These are phyloP conservation scores for Decapterus maruadsi DNA, from an alignment of 2,797 vertebrate species.

Conservation along the genomic window DNA sequence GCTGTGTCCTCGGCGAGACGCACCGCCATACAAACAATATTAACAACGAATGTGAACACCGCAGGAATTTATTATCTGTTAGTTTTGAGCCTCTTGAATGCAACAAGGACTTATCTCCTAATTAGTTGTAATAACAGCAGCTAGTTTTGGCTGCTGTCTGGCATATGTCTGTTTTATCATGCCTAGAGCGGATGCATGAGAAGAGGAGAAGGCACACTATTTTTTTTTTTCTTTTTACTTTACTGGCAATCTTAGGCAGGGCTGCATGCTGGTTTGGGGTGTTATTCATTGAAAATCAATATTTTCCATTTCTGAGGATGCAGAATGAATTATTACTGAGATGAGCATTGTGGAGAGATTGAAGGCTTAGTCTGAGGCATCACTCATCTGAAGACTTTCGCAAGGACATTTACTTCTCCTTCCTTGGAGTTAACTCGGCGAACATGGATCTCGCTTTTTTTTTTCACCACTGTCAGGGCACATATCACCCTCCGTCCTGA, in stretches of 20 bases:
- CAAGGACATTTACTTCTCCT: conserved; percentile 76
- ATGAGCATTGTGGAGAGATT: conserved; percentile 79
- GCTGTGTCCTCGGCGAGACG: conserved; percentile 60
- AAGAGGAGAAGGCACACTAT: conserved; percentile 19
- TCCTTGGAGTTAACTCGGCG: conserved; percentile 60
- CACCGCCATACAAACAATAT: conserved; percentile 62
- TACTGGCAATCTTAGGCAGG: conserved; percentile 51
- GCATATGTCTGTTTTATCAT: conserved; percentile 43
- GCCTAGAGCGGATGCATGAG: conserved; percentile 36
- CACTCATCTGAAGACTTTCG: conserved; percentile 76
- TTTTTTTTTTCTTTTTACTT: conserved; percentile 43
- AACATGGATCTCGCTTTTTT: conserved; percentile 53
- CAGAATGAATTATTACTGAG: conserved; percentile 82
- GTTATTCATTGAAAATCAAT: conserved; percentile 84
- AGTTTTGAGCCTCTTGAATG: conserved; percentile 63
- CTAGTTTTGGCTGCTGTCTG: conserved; percentile 35
- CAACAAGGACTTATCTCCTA: conserved; percentile 61
- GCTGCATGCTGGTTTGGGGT: conserved; percentile 67
- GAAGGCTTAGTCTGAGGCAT: conserved; percentile 75
- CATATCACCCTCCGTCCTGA: conserved; percentile 47
- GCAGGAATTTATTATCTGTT: conserved; percentile 64
- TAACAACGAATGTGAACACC: conserved; percentile 49
- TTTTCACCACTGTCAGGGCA: conserved; percentile 43
- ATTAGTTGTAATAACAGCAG: conserved; percentile 70
- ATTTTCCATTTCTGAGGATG: conserved; percentile 84